A percentile compares a stretch with the other conserved stretches of the same genome.
Conservation (phyloP, 2,113 vertebrate genomes). For the Zeus faber region DNA sequence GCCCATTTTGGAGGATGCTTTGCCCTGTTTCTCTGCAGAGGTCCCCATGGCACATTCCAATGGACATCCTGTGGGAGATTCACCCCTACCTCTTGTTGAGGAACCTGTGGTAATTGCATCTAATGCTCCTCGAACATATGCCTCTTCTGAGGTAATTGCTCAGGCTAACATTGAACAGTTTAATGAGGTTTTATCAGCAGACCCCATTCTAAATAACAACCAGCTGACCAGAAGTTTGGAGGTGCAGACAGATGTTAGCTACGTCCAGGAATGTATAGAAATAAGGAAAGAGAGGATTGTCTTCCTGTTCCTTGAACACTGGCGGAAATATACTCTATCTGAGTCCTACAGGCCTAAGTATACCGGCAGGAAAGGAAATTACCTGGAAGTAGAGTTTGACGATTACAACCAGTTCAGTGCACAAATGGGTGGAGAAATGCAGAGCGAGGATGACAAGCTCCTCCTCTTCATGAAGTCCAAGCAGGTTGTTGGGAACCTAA, state of each 20-base stretch:
- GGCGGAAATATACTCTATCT: constrained; percentile 84
- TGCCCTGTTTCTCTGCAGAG: constrained; percentile 42
- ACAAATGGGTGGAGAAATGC: constrained; percentile 35
- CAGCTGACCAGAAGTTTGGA: constrained; percentile 71
- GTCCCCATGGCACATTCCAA: constrained; percentile 25
- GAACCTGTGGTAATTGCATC: constrained; percentile 63
- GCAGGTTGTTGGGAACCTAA: constrained; percentile 83
- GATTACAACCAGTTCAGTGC: constrained; percentile 53
- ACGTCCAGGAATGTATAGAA: constrained; percentile 80
- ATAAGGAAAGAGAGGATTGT: constrained; percentile 88
- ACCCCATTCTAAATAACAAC: constrained; percentile 69
- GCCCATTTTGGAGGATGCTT: constrained; percentile 76
- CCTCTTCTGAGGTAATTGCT: constrained; percentile 40
- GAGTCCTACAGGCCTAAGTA: constrained; percentile 71
- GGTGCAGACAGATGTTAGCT: constrained; percentile 75
- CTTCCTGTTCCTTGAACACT: constrained; percentile 91
- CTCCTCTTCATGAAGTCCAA: constrained; percentile 86
- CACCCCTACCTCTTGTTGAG: constrained; percentile 48
- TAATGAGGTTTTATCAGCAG: constrained; percentile 49
- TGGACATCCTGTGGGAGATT: constrained; percentile 42
- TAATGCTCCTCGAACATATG: constrained; percentile 55
- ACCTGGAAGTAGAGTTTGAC: constrained; percentile 53
- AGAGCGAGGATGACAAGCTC: constrained; percentile 78
- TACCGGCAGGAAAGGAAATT: constrained; percentile 38
- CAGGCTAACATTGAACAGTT: constrained; percentile 56